Conservation (phyloP, 1,140 invertebrate species). For the Bombus pyrosoma region DNA sequence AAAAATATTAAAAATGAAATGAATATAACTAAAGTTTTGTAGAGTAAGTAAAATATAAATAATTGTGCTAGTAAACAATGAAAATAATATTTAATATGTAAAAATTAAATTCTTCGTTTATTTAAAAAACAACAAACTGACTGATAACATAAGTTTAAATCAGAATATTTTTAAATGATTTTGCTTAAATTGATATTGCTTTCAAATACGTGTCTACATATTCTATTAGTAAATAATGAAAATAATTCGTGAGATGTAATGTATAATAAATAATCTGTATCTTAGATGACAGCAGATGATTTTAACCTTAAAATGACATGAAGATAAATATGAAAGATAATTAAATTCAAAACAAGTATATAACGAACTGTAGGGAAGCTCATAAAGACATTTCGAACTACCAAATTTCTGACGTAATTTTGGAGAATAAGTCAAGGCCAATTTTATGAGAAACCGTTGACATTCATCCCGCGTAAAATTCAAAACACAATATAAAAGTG, state of each 20-base stretch:
- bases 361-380: neutral
- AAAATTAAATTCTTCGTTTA: neutral
- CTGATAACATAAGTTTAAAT: neutral
- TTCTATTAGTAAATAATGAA: neutral
- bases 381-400: conserved; percentile 16
- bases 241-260: neutral
- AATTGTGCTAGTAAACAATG: neutral
- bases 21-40: neutral
- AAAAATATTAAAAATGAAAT: neutral
- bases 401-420: conserved; percentile 55
- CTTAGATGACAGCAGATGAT: neutral
- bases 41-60: neutral
- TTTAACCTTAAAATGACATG: conserved; percentile 22
- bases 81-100: neutral
- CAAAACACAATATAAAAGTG: conserved; percentile 9
- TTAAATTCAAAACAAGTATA: conserved; percentile 5
- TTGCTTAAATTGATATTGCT: neutral
- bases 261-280: neutral
- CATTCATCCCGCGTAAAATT: conserved; percentile 11
- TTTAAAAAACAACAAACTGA: neutral
- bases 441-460: conserved; percentile 30
- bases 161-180: neutral
- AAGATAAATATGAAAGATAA: conserved; percentile 17
- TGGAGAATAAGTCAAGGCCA: conserved; percentile 56
- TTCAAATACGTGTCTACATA: neutral